Percentiles rank a stretch among this genome's conserved stretches.
These are phyloP conservation scores for Lindbergichthys nudifrons DNA, from an alignment of 2,797 vertebrate genomes.

Conservation along the genomic window DNA sequence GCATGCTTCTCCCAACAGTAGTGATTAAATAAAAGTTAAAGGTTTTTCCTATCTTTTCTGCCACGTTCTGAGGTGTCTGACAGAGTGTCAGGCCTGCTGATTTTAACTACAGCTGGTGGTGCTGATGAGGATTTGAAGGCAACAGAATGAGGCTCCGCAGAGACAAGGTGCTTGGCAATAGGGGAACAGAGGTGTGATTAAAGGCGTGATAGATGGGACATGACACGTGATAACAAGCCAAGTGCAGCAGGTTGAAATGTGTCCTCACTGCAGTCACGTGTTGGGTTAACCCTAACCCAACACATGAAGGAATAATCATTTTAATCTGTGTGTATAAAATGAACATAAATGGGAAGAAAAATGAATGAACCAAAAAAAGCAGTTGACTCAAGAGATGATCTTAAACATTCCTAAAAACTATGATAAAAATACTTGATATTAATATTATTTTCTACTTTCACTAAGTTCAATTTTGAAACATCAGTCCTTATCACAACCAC, in stretches of 20 bases:
- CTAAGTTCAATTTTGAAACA: no score
- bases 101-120: background rate
- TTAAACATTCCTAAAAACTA: no score
- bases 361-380: background rate
- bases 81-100: constrained; percentile 26
- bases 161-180: constrained; percentile 43
- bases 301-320: background rate
- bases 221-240: constrained; percentile 68
- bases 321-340: constrained; percentile 17
- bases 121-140: constrained; percentile 34
- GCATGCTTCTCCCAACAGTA: constrained; percentile 30
- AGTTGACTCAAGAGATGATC: background rate
- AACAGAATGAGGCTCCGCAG: constrained; percentile 43
- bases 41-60: constrained; percentile 34
- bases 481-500: no score
- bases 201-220: constrained; percentile 69
- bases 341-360: constrained; percentile 21
- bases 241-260: constrained; percentile 55
- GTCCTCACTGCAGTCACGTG: constrained; percentile 48
- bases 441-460: no score
- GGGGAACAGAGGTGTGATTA: constrained; percentile 61
- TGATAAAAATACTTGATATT: no score
- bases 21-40: constrained; percentile 16
- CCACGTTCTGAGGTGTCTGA: constrained; percentile 24
- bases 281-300: no score